phyloP scores from a whole-genome alignment of 2,113 vertebrate species.

The Nycticebus coucang region DNA sequence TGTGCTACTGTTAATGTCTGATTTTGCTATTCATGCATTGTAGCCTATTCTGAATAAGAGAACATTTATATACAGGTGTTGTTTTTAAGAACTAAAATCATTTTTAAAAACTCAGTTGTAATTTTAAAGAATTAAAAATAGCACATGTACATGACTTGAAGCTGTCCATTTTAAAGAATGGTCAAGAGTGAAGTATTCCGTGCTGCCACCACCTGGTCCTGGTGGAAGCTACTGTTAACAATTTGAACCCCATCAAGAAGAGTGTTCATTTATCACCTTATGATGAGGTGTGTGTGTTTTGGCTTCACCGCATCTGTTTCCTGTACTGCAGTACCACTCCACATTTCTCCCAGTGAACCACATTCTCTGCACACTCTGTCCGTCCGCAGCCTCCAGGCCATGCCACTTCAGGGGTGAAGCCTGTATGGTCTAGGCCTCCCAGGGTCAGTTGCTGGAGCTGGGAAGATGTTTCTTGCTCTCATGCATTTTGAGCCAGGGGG shows the following conservation, averaged over 20 bases:
- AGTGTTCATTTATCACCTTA: neutral
- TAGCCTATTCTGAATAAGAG: constrained; percentile 64
- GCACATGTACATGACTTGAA: neutral
- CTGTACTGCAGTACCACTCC: neutral
- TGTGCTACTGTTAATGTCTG: neutral
- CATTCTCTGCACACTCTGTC: too few relatives aligned
- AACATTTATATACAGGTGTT: neutral
- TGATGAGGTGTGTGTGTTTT: neutral
- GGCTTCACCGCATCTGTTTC: fast-evolving
- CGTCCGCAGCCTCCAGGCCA: neutral
- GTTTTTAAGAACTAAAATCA: constrained; percentile 46
- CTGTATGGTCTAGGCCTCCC: neutral
- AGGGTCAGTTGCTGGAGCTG: neutral
- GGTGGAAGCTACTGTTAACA: neutral
- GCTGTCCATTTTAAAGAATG: neutral
- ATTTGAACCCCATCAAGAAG: neutral
- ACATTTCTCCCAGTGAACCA: neutral
- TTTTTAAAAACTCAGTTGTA: neutral
- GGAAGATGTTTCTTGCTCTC: neutral
- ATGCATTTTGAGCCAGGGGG: neutral
- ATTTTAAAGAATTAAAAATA: neutral
- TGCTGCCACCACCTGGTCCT: neutral
- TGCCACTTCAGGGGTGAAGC: fast-evolving
- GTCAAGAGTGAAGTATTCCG: fast-evolving
- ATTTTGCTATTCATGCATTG: neutral